Base-by-base conservation (phyloP, 2,797 vertebrate species). In the Tokudaia tokunoshimensis region DNA sequence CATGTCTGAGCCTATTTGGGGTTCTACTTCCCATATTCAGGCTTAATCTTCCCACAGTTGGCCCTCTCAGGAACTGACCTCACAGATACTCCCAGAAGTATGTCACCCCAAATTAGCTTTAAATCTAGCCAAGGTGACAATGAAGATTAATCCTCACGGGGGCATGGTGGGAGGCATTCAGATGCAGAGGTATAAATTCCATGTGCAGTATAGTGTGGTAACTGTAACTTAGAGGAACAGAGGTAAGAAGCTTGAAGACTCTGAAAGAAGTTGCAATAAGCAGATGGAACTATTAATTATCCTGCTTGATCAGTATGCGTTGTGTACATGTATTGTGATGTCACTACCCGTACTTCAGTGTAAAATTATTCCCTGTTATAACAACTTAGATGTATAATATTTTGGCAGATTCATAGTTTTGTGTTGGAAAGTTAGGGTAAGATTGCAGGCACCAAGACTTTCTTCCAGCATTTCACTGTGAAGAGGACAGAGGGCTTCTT, bases 401-500 rank as follows among this genome's bases (percentile, higher is more conserved):
- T 34, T 52, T 72, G 52, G 26, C 98, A 99, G 99, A 81, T 86
- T 99, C 86, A 99, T 0, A 98, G 98, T 0, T 99, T 99, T 0
- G 91, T 99, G 76, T 98, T 96, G 63, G 96, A 97, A 94, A 37
- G 98, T 59, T 17, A 80, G 94, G 91, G 98, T 2, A 31, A 98
- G 12, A 61, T 99, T 0, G 98, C 99, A 0, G 99, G 98, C n/a
- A 98, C 98, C 14, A 99, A 98, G 97, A 98, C 97, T 2, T 99
- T 98, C 41, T 99, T 99, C 98, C 99, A 99, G 0, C 98, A 98
- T 50, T 99, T 99, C 97, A 98, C 98, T 0, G 98, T 98, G 63
- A 99, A 99, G 96, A 98, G 98, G 63, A 98, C 99, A 98, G 99
- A 99, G 97, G 98, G 99, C 93, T 99, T 98, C 1, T 98, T 99